phyloP scores from a whole-genome alignment of 2,888 invertebrate species.

The Hymenopus coronatus region DNA sequence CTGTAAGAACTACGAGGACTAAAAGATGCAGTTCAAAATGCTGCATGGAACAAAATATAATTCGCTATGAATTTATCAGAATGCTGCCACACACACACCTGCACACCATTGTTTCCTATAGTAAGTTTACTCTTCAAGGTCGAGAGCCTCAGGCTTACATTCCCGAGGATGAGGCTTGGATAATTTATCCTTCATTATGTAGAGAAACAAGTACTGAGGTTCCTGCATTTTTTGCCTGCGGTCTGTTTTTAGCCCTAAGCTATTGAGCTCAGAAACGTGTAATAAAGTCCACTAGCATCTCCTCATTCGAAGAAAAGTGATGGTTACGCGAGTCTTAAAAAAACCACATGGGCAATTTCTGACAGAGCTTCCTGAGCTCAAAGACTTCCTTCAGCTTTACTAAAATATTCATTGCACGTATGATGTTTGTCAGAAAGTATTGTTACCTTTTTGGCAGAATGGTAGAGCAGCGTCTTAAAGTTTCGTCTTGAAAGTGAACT shows the following conservation, averaged over 20 bases:
- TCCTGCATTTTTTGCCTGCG: not conserved
- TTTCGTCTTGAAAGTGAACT: too few species aligned
- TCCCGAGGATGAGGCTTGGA: not conserved
- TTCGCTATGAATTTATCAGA: not conserved
- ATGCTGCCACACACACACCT: not conserved
- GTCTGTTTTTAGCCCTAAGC: not conserved
- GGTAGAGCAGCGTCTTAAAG: too few species aligned
- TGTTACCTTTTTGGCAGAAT: too few species aligned
- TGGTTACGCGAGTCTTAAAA: not conserved
- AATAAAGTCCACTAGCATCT: not conserved
- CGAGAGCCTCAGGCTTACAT: not conserved
- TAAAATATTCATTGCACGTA: too few species aligned
- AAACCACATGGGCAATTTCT: too few species aligned
- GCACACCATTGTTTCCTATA: not conserved
- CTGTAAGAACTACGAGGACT: too few species aligned
- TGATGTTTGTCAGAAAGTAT: too few species aligned
- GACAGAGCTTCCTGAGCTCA: too few species aligned
- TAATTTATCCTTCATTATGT: not conserved
- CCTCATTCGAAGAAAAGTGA: not conserved
- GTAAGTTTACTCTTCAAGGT: not conserved
- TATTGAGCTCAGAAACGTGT: not conserved
- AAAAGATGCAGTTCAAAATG: too few species aligned
- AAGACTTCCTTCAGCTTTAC: too few species aligned
- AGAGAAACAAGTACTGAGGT: not conserved
- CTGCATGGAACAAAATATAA: too few species aligned